These are phyloP conservation scores for Benitochromis conjunctus DNA, from an alignment of 2,113 vertebrate species.

Conservation along the genomic window DNA sequence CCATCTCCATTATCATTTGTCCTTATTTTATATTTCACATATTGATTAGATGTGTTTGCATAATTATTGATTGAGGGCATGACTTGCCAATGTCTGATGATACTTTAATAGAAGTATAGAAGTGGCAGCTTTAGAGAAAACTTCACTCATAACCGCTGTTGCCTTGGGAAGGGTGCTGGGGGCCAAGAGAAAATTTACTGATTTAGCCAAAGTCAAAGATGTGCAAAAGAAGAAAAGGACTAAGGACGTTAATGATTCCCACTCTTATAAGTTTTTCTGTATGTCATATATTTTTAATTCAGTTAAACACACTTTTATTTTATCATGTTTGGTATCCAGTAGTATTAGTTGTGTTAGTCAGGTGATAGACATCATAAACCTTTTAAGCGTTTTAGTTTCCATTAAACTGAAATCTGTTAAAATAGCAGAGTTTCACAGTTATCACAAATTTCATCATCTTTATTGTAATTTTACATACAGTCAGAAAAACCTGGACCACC, in stretches of 20 bases:
- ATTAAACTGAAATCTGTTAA: background rate
- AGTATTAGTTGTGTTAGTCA: background rate
- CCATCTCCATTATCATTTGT: conserved; percentile 32
- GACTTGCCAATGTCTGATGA: conserved; percentile 40
- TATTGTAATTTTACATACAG: background rate
- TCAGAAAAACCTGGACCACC: background rate
- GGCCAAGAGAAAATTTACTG: conserved; percentile 2
- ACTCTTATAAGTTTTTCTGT: background rate
- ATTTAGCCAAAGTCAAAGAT: background rate
- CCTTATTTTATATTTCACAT: conserved; percentile 54
- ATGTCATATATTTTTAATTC: background rate
- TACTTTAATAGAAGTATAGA: conserved; percentile 36
- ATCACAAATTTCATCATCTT: background rate
- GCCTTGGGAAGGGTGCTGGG: background rate
- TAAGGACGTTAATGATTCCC: background rate
- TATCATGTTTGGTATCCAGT: background rate
- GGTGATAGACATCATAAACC: background rate
- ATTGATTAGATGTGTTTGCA: conserved; percentile 57
- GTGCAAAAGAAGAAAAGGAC: background rate
- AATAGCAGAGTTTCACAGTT: background rate
- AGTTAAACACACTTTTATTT: background rate
- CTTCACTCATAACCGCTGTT: conserved; percentile 4
- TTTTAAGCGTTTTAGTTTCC: background rate
- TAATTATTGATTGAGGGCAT: conserved; percentile 56
- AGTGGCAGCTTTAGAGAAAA: conserved; percentile 30